Conservation (phyloP, 2,113 vertebrate species). For the Chamaea fasciata region DNA sequence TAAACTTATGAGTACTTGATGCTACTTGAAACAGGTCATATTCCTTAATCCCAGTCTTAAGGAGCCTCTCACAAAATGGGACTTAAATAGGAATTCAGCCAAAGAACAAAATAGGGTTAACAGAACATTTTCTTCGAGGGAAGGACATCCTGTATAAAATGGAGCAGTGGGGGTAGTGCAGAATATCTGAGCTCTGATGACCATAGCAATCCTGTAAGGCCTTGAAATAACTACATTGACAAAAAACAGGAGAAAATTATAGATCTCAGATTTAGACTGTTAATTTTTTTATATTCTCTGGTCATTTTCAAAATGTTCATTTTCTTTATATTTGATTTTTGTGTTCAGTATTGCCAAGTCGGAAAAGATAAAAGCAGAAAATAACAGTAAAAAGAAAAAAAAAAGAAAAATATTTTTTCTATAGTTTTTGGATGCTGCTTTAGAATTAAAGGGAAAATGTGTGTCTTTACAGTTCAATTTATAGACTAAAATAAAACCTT, state of each 20-base stretch:
- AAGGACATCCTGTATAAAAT: background rate
- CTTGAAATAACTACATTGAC: background rate
- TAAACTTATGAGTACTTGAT: background rate
- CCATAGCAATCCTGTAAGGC: accelerated
- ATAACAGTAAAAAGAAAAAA: background rate
- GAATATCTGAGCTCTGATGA: background rate
- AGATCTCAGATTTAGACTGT: background rate
- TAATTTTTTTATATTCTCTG: background rate
- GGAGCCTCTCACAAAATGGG: background rate
- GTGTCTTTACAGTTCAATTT: background rate
- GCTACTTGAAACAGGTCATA: background rate
- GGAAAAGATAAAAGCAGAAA: background rate
- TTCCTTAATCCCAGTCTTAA: background rate
- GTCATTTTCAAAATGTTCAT: background rate
- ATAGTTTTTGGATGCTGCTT: background rate
- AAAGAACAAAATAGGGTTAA: background rate
- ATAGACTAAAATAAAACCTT: background rate
- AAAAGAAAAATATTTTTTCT: background rate
- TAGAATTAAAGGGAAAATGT: background rate
- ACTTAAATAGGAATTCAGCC: background rate
- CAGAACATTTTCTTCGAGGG: background rate
- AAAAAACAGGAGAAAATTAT: background rate
- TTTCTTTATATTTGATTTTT: background rate
- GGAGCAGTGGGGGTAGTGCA: background rate
- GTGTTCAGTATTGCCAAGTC: background rate